phyloP scores from a whole-genome alignment of 2,888 invertebrate genomes.

The Dynastes maya region DNA sequence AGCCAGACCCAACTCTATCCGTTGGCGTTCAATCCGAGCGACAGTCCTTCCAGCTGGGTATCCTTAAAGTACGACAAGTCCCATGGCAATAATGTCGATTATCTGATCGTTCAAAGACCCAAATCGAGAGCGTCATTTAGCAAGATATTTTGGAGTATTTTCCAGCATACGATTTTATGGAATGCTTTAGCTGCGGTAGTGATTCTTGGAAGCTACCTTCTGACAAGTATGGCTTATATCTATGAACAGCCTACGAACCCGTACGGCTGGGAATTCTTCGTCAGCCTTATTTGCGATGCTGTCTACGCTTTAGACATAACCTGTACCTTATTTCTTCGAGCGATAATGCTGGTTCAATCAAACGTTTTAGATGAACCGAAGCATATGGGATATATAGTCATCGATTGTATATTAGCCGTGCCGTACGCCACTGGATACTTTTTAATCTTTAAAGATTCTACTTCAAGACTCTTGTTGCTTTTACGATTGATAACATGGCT shows the following conservation, averaged over 20 bases:
- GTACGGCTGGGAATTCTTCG: slow-evolving; percentile 40
- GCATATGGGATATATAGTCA: slow-evolving; percentile 22
- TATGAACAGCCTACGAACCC: slow-evolving; percentile 24
- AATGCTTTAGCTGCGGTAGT: slow-evolving; percentile 15
- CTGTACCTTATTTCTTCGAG: slow-evolving; percentile 1
- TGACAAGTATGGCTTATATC: slow-evolving; percentile 41
- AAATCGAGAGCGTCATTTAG: slow-evolving; percentile 30
- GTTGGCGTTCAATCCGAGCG: slow-evolving; percentile 45
- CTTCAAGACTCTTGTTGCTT: slow-evolving; percentile 12
- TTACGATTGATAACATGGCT: slow-evolving; percentile 39
- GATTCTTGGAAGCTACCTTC: slow-evolving; percentile 29
- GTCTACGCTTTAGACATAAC: slow-evolving; percentile 41
- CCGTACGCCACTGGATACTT: slow-evolving; percentile 38
- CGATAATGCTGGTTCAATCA: slow-evolving; percentile 5
- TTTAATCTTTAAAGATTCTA: background rate
- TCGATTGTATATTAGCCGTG: slow-evolving; percentile 33
- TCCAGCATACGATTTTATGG: slow-evolving; percentile 43
- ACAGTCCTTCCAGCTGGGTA: slow-evolving; percentile 50
- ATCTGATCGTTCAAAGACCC: slow-evolving; percentile 49
- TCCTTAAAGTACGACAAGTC: slow-evolving; percentile 39
- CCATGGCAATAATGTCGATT: slow-evolving; percentile 43
- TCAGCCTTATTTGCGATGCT: slow-evolving; percentile 26
- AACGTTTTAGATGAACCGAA: slow-evolving; percentile 17
- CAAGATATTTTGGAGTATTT: slow-evolving; percentile 34
- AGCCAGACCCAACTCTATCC: slow-evolving; percentile 49